These are phyloP conservation scores for Papilio elwesi DNA, from an alignment of 2,888 invertebrate species.

Conservation along the genomic window DNA sequence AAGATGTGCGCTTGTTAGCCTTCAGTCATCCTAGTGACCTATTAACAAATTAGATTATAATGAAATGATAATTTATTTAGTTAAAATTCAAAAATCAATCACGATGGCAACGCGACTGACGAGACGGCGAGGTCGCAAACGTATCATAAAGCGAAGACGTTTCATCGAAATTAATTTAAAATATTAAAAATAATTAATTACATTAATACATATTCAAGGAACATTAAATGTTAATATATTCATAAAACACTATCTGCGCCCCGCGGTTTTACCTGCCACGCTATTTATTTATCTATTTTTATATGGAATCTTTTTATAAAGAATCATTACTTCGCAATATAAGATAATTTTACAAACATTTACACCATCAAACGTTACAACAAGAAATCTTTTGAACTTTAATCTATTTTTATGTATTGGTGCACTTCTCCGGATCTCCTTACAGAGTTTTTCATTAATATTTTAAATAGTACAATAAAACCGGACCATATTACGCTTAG, in stretches of 20 bases:
- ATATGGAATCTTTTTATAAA: too few relatives aligned
- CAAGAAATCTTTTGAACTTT: too few relatives aligned
- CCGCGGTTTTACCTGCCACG: background rate
- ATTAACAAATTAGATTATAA: conserved; percentile 22
- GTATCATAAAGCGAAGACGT: conserved; percentile 1
- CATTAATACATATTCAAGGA: conserved; percentile 20
- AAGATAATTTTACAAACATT: too few relatives aligned
- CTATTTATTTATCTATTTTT: too few relatives aligned
- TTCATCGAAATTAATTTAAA: conserved; percentile 15
- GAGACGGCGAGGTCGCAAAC: conserved; percentile 23
- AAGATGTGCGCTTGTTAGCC: conserved; percentile 13
- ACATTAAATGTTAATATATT: conserved; percentile 36
- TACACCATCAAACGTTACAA: too few relatives aligned
- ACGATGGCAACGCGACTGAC: conserved; percentile 14
- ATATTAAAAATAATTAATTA: conserved; percentile 1
- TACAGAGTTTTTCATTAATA: too few relatives aligned
- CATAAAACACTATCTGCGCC: too few relatives aligned
- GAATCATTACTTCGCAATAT: too few relatives aligned
- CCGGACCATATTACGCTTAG: too few relatives aligned
- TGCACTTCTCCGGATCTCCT: too few relatives aligned
- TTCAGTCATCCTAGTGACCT: conserved; percentile 18
- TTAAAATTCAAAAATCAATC: conserved; percentile 12
- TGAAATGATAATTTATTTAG: conserved; percentile 3
- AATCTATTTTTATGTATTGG: too few relatives aligned
- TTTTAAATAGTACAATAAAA: too few relatives aligned